Evolutionary conservation across 2,888 invertebrate genomes (phyloP).

Genomic region (Esperia sulphurella): DNA sequence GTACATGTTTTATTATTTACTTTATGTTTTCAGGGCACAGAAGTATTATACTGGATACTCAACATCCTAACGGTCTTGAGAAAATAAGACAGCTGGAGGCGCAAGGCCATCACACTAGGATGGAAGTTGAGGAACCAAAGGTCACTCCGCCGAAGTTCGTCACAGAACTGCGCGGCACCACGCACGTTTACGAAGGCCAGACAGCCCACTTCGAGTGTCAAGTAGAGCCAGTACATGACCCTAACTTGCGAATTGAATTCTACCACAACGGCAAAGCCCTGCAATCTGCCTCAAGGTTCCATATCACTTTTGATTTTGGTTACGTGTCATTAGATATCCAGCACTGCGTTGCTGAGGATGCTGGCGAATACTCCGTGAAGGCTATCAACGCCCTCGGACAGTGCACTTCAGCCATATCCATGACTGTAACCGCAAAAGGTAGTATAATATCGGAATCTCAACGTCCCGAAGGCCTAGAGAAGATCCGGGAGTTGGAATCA

Average conservation of each 20-base stretch:
- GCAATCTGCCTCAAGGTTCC: conserved; percentile 94
- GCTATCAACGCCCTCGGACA: conserved; percentile 96
- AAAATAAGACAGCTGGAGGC: conserved; percentile 94
- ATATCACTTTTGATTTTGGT: conserved; percentile 98
- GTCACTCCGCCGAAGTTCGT: conserved; percentile 90
- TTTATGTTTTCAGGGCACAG: conserved; percentile 81
- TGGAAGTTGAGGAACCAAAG: conserved; percentile 90
- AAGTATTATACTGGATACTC: conserved; percentile 92
- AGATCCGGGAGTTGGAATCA: conserved; percentile 92
- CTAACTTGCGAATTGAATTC: conserved; percentile 93
- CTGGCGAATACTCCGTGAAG: conserved; percentile 95
- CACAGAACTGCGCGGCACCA: conserved; percentile 91
- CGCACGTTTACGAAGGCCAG: conserved; percentile 94
- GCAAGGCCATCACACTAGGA: conserved; percentile 88
- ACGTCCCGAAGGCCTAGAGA: conserved; percentile 96
- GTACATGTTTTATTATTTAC: too few species aligned
- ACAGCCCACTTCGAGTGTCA: conserved; percentile 97
- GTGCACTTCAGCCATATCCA: conserved; percentile 89
- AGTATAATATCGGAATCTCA: conserved; percentile 94
- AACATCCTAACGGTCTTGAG: conserved; percentile 94
- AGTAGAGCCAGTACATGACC: conserved; percentile 94
- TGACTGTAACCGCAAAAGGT: conserved; percentile 90
- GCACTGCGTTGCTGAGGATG: conserved; percentile 96
- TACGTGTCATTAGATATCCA: conserved; percentile 97
- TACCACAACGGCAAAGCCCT: conserved; percentile 95